Evolutionary conservation across 2,888 invertebrate genomes (phyloP).

Genomic region (Hartigia nigra): DNA sequence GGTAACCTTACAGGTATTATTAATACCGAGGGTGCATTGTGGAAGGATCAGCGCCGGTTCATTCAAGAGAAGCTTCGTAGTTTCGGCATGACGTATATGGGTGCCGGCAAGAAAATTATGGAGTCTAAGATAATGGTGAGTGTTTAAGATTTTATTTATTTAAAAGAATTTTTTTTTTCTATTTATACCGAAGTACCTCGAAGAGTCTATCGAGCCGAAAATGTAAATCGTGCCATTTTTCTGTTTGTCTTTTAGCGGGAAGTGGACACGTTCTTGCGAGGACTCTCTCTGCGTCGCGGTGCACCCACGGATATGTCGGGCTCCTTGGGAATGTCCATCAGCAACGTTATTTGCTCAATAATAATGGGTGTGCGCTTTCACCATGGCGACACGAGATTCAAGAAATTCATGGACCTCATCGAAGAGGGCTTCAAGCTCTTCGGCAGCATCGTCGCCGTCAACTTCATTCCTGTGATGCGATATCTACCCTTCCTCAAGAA

Average conservation of each 20-base stretch:
- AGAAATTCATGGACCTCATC: slow-evolving; percentile 84
- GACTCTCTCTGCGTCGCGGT: slow-evolving; percentile 74
- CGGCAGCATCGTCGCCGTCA: slow-evolving; percentile 83
- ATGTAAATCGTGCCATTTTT: slow-evolving; percentile 8
- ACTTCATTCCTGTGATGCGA: slow-evolving; percentile 84
- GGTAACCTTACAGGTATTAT: slow-evolving; percentile 78
- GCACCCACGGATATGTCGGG: slow-evolving; percentile 80
- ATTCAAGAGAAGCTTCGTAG: slow-evolving; percentile 85
- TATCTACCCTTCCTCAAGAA: slow-evolving; percentile 70
- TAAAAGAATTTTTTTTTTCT: slow-evolving; percentile 13
- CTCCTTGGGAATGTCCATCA: slow-evolving; percentile 82
- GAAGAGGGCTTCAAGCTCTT: slow-evolving; percentile 92
- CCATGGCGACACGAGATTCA: slow-evolving; percentile 81
- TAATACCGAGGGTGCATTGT: slow-evolving; percentile 88
- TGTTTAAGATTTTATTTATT: slow-evolving; percentile 43
- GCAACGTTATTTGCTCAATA: slow-evolving; percentile 91
- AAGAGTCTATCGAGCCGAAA: not conserved
- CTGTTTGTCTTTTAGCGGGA: slow-evolving; percentile 69
- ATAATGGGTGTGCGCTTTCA: slow-evolving; percentile 90
- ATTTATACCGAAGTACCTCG: not conserved
- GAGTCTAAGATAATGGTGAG: slow-evolving; percentile 86
- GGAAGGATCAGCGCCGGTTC: slow-evolving; percentile 91
- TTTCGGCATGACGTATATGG: slow-evolving; percentile 90
- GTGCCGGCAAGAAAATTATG: slow-evolving; percentile 83
- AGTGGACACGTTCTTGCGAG: slow-evolving; percentile 79